phyloP scores from a whole-genome alignment of 2,113 vertebrate genomes.

The Siniperca knerii region DNA sequence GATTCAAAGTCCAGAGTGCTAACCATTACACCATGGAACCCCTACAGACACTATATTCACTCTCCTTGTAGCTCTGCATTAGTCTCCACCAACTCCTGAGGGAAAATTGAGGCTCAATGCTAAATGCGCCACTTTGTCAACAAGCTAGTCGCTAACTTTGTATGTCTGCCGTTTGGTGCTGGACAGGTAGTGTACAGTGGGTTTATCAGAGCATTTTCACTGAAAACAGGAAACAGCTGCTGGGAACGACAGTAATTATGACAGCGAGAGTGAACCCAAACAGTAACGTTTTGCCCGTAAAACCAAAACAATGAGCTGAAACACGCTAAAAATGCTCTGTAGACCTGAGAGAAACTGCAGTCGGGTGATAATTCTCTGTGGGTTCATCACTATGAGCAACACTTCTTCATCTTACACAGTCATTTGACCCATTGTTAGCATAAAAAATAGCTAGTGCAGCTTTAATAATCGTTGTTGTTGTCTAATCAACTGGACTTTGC shows the following conservation, averaged over 20 bases:
- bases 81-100: not conserved
- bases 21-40: constrained; percentile 82
- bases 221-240: not conserved
- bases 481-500: not conserved
- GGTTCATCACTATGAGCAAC: not conserved
- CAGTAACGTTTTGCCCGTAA: not conserved
- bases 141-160: not conserved
- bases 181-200: not conserved
- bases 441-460: not conserved
- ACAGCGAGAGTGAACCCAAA: not conserved
- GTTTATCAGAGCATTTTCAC: too few species aligned
- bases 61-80: not conserved
- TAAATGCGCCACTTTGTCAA: not conserved
- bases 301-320: not conserved
- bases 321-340: not conserved
- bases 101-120: not conserved
- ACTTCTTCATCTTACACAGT: not conserved
- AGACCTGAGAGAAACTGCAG: not conserved
- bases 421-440: not conserved
- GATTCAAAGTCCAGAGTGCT: constrained; percentile 88
- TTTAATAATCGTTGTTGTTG: not conserved
- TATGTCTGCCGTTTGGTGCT: not conserved
- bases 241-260: not conserved
- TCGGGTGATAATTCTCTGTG: not conserved
- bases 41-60: not conserved